Evolutionary conservation across 2,797 vertebrate genomes (phyloP).

Genomic region (Poeciliopsis infans): DNA sequence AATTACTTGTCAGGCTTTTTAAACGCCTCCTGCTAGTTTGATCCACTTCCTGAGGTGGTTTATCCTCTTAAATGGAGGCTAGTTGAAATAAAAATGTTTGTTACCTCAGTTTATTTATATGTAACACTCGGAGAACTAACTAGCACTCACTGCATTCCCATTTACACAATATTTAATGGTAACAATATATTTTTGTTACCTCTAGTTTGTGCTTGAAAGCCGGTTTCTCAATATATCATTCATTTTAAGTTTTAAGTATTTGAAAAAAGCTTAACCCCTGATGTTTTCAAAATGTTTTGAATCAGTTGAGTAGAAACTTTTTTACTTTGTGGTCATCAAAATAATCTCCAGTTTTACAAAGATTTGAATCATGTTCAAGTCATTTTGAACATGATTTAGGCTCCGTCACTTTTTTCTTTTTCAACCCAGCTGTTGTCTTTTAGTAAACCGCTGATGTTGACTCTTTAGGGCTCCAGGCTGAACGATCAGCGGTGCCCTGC

Average conservation of each 20-base stretch:
- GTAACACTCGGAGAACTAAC: too few species aligned
- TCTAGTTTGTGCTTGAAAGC: too few species aligned
- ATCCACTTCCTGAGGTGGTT: too few species aligned
- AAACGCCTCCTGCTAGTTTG: too few species aligned
- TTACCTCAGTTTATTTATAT: too few species aligned
- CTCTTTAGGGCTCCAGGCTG: conserved; percentile 88
- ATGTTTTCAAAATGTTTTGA: not conserved
- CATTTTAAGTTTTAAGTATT: not conserved
- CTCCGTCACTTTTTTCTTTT: not conserved
- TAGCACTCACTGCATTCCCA: too few species aligned
- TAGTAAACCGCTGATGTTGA: not conserved
- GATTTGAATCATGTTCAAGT: not conserved
- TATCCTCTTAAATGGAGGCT: too few species aligned
- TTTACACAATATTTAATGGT: too few species aligned
- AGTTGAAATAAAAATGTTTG: too few species aligned
- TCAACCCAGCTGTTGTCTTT: not conserved
- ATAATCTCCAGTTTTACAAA: not conserved
- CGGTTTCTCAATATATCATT: not conserved
- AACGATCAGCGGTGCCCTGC: conserved; percentile 94
- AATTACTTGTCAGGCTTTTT: not conserved
- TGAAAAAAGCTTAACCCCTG: not conserved
- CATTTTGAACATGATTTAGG: not conserved
- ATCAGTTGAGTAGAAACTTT: not conserved
- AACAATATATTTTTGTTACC: too few species aligned
- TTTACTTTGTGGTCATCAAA: not conserved